Conservation (phyloP, 2,888 invertebrate species). For the Cheilosia scutellata region DNA sequence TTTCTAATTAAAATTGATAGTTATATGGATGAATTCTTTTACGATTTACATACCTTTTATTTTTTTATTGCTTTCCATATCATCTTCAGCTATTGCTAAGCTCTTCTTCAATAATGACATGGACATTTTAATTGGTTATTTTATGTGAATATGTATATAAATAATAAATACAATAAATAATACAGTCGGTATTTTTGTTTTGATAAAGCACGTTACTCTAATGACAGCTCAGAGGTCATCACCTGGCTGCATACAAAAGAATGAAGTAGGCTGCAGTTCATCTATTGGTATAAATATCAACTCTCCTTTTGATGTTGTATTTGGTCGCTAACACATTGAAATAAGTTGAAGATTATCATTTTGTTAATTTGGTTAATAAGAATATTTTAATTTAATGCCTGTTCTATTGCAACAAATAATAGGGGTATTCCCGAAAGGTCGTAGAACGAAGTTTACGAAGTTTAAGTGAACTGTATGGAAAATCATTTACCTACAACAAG, state of each 20-base stretch:
- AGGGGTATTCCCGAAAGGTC: no score
- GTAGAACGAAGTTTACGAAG: no score
- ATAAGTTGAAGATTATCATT: neutral
- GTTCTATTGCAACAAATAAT: no score
- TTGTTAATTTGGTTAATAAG: no score
- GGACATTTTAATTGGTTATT: constrained; percentile 50
- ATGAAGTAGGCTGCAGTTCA: constrained; percentile 19
- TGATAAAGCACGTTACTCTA: constrained; percentile 19
- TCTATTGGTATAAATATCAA: constrained; percentile 7
- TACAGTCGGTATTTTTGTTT: constrained; percentile 32
- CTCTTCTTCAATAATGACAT: constrained; percentile 65
- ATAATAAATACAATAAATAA: neutral
- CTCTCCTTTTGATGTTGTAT: neutral
- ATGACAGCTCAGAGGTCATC: constrained; percentile 57
- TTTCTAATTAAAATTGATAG: constrained; percentile 25
- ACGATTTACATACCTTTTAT: constrained; percentile 19
- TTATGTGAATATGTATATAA: constrained; percentile 15
- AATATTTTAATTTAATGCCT: no score
- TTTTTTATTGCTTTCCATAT: constrained; percentile 30
- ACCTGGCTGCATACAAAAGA: constrained; percentile 20
- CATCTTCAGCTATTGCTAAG: constrained; percentile 64
- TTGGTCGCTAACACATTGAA: neutral
- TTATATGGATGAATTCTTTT: neutral
- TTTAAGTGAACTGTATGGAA: no score
- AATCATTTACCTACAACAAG: no score